phyloP scores from a whole-genome alignment of 1,140 invertebrate genomes.

The Drosophila sp. region DNA sequence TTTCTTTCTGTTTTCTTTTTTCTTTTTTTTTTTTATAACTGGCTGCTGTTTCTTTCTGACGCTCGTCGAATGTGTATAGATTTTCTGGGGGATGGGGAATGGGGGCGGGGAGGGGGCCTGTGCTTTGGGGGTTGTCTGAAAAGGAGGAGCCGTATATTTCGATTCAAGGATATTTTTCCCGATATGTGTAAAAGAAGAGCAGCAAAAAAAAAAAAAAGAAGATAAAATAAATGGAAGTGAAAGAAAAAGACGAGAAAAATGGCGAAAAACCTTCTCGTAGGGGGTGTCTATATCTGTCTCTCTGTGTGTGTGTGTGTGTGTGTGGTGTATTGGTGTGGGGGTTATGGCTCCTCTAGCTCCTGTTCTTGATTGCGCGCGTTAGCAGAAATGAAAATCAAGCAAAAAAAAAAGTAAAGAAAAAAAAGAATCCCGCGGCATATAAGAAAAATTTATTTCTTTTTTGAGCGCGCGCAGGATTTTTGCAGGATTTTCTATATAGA shows the following conservation, averaged over 20 bases:
- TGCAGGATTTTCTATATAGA: constrained; percentile 62
- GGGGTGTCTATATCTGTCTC: constrained; percentile 26
- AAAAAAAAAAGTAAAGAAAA: constrained; percentile 43
- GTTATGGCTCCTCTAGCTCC: constrained; percentile 31
- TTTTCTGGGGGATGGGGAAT: constrained; percentile 37
- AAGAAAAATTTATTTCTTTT: constrained; percentile 74
- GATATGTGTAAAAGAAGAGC: constrained; percentile 69
- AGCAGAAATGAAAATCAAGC: constrained; percentile 77
- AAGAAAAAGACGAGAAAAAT: constrained; percentile 67
- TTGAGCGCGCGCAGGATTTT: constrained; percentile 73
- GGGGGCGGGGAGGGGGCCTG: background rate
- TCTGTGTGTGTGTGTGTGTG: constrained; percentile 30
- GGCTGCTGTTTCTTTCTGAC: constrained; percentile 60
- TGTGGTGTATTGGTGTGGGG: constrained; percentile 9
- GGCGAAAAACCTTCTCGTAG: constrained; percentile 20
- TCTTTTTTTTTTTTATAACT: constrained; percentile 54
- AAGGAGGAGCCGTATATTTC: constrained; percentile 72
- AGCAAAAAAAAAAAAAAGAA: constrained; percentile 42
- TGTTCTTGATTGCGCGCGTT: constrained; percentile 76
- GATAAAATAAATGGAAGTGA: constrained; percentile 48
- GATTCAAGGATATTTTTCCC: constrained; percentile 81
- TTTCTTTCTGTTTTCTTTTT: constrained; percentile 65
- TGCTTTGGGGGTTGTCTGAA: background rate
- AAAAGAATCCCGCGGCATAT: constrained; percentile 67
- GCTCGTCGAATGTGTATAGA: constrained; percentile 70